Evolutionary conservation across 2,797 vertebrate species (phyloP).

Genomic region (Tapera naevia): DNA sequence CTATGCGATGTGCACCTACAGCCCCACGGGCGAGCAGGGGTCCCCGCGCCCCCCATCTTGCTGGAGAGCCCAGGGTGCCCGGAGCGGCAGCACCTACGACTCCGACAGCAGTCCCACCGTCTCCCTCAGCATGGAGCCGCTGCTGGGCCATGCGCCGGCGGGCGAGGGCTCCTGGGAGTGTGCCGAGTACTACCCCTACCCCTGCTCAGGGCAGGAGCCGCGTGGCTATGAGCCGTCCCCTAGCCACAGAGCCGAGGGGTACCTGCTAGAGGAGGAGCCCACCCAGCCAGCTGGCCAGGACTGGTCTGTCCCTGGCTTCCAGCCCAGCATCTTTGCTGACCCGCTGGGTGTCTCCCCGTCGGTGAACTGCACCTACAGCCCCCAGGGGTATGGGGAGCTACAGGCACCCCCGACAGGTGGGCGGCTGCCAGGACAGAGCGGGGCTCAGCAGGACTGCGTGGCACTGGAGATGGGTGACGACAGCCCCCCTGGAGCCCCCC

Average conservation of each 20-base stretch:
- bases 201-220: constrained; percentile 73
- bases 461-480: constrained; percentile 79
- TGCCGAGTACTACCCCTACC: constrained; percentile 74
- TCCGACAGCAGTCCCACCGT: constrained; percentile 82
- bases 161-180: constrained; percentile 77
- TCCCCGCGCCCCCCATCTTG: constrained; percentile 59
- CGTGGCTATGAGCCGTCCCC: constrained; percentile 79
- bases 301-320: constrained; percentile 78
- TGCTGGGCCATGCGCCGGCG: constrained; percentile 77
- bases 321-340: constrained; percentile 78
- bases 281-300: constrained; percentile 70
- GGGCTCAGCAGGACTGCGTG: constrained; percentile 68
- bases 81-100: constrained; percentile 69
- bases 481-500: constrained; percentile 50
- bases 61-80: constrained; percentile 80
- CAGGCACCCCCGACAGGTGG: constrained; percentile 48
- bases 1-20: constrained; percentile 85
- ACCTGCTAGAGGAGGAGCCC: constrained; percentile 71
- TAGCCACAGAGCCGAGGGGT: constrained; percentile 59
- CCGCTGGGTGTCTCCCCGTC: constrained; percentile 81
- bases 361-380: constrained; percentile 73
- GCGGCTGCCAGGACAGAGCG: not conserved
- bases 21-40: constrained; percentile 79
- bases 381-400: constrained; percentile 26
- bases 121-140: constrained; percentile 90